Conservation (phyloP, 53 echinoderm and acorn worm species). For the Patiria pectinifera region DNA sequence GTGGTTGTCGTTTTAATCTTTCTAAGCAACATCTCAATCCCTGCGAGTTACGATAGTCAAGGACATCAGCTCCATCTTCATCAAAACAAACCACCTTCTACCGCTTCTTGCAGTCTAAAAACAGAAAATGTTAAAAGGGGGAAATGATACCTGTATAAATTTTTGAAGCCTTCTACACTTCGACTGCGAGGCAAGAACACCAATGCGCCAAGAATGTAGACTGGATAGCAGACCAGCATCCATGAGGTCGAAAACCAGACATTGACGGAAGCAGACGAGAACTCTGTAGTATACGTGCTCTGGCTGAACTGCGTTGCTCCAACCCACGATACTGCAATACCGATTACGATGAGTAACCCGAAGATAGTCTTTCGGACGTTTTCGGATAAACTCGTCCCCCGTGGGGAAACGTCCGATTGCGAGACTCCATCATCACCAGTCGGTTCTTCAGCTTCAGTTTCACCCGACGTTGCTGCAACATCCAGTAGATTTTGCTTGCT, state of each 20-base stretch:
- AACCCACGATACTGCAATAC: constrained; percentile 96
- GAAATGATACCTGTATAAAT: constrained; percentile 74
- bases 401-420: constrained; percentile 29
- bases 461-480: constrained; percentile 1
- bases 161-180: constrained; percentile 66
- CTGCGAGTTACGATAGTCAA: too few species aligned
- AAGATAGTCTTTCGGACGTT: constrained; percentile 76
- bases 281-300: constrained; percentile 84
- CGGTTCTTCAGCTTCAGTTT: constrained; percentile 11
- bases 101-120: neutral
- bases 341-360: constrained; percentile 85
- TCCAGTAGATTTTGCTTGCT: constrained; percentile 10
- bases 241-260: constrained; percentile 95
- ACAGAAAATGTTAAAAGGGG: neutral
- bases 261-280: constrained; percentile 88
- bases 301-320: constrained; percentile 90
- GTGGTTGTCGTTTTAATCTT: too few species aligned
- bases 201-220: constrained; percentile 77
- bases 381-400: constrained; percentile 57
- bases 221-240: constrained; percentile 95
- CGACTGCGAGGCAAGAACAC: constrained; percentile 70
- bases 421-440: constrained; percentile 1
- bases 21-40: too few species aligned
- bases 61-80: too few species aligned
- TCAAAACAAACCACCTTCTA: too few species aligned